Base-by-base conservation (phyloP, 2,888 invertebrate species). In the Orthonevra nobilis region DNA sequence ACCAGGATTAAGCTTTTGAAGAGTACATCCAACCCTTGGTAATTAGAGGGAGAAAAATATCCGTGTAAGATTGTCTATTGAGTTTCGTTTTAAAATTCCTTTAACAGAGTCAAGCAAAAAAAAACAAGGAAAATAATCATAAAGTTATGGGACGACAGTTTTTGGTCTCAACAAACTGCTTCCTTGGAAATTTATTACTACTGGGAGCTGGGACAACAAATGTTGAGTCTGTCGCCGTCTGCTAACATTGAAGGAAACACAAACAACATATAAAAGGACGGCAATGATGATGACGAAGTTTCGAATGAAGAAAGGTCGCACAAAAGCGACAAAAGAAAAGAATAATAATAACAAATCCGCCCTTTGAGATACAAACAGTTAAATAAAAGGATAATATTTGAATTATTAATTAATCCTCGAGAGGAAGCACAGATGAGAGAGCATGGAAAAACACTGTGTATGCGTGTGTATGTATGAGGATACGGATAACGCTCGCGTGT, bases 361-460 rank as follows among this genome's bases (percentile, higher is more conserved):
- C 52, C 42, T 70, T 52, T 70, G 60, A 60, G 60, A 60, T 14
- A 48, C 15, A 50, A 69, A 58, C 69, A 19, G 48, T 69, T 60
- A 42, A 50, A 69, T 69, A 69, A 60, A 60, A 50, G 26, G 44
- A 70, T 70, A 70, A 54, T 69, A 61, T 70, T 52, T 70, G 60
- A 70, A 70, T 61, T 70, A 61, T 70, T 52, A 61, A 70, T 70
- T 60, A 70, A 70, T 70, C 60, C 69, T 50, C 69, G 36, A 7
- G 50, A 60, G 69, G 44, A 32, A 36, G 26, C 52, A 36, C 14
- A 52, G 14, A 38, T 40, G 17, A 46, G 34, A n/a, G n/a, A 34
- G 46, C n/a, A 48, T 32, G 7, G 42, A 32, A 40, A 30, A 28
- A 15, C 7, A 15, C 26, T n/a, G 20, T 23, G 5, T 23, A 23